Base-by-base conservation (phyloP, 2,113 vertebrate genomes). In the Archocentrus centrarchus region DNA sequence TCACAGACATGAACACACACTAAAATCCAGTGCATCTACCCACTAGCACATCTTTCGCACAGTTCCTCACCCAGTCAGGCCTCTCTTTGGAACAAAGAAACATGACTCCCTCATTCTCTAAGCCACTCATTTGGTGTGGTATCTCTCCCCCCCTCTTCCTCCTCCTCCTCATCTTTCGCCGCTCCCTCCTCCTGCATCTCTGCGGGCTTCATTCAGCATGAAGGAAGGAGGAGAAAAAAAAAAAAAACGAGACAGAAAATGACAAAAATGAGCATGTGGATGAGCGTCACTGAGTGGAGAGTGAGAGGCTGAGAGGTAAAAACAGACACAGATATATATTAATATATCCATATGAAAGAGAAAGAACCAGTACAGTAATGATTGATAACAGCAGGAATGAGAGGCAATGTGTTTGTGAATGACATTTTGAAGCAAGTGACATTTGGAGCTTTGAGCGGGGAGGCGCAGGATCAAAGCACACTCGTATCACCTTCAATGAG, bases 111-210 rank as follows among this genome's bases (percentile, higher is more conserved):
- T 94, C 95, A 96, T 94, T 96, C 95, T 93, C 95, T 96, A 95
- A 95, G 93, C 96, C 96, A 96, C 93, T 96, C 95, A 96, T 95
- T 94, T 82, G 95, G 92, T 88, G 93, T 91, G 53, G 93, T 94
- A 90, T 95, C 95, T 94, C 95, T 95, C 92, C 93, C 95, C 93
- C 90, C 95, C 93, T 94, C 94, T 59, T 93, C 94, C 91, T 95
- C 93, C 85, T 93, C 87, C 79, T 91, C 93, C 79, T 91, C 91
- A 85, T 76, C 47, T 77, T 89, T 94, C 35, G 91, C 88, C 50
- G 86, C 92, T 75, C 93, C 93, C 84, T 94, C 94, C 86, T 93
- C 90, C 93, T 95, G 95, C 91, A 82, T 91, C 88, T 95, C 96
- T 70, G 93, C 81, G 76, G 91, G 86, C 96, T 96, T 94, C 83